Base-by-base conservation (phyloP, 2,888 invertebrate species). In the Unio delphinus region DNA sequence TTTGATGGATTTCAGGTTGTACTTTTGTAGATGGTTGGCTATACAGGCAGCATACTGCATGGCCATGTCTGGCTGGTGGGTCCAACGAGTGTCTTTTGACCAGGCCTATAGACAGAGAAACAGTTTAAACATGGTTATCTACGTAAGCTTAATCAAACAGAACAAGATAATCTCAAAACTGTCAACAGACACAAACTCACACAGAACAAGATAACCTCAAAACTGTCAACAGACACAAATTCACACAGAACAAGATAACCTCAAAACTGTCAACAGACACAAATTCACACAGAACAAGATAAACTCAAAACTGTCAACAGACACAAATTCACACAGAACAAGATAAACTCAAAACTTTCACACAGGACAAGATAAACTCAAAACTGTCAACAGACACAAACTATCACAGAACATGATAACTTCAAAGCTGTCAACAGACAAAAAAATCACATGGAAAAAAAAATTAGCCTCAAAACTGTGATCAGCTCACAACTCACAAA, bases 1-100 rank as follows among this genome's bases (percentile, higher is more conserved):
- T 68, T 89, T 88, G 28, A 90, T 82, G 68, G 90, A 84, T 0
- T 94, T 94, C 30, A 95, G 91, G 83, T 94, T 93, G 54, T 90
- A 90, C 2, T 75, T 65, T 5, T 74, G 78, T 65, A 92, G 85
- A 69, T 90, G 89, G 45, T 92, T 90, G 80, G 93, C 92, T 45
- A 97, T 91, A 87, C 97, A 98, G 18, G 92, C 91, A 0, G 95
- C 95, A 87, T 96, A 96, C 89, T 97, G 97, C 64, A 94, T 90
- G 0, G 94, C 92, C 96, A 96, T 96, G 85, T 96, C 96, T 0
- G 94, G 95, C 82, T 96, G 95, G 78, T 94, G 94, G 0, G 93
- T 93, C 96, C 90, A 91, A 54, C 90, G 82, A 0, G 70, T 65
- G 17, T 76, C 73, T 18, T 34, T 64, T 20, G 59, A 66, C 73